These are phyloP conservation scores for Gymnoscelis rufifasciata DNA, from an alignment of 2,888 invertebrate genomes.

Conservation along the genomic window DNA sequence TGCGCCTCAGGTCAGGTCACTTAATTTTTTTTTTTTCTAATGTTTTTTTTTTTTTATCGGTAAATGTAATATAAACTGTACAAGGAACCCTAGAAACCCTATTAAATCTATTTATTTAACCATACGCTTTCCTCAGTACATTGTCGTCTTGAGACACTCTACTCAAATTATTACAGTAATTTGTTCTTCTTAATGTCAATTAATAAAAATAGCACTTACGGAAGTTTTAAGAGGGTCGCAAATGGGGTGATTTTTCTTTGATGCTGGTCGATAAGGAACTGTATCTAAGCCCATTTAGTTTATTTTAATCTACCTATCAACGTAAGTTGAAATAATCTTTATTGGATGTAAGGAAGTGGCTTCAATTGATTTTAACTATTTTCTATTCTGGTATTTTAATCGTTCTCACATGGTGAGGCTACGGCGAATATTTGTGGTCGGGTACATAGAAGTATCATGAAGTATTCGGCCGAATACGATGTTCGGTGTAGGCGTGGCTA, in stretches of 20 bases:
- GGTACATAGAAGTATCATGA: too few relatives aligned
- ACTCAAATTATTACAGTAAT: conserved; percentile 4
- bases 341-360: background rate
- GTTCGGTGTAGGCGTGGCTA: too few relatives aligned
- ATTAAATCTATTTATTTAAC: too few relatives aligned
- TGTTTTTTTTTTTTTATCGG: too few relatives aligned
- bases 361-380: background rate
- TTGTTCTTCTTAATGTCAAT: background rate
- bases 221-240: conserved; percentile 5
- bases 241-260: conserved; percentile 18
- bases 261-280: conserved; percentile 9
- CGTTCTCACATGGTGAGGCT: too few relatives aligned
- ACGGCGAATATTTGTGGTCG: too few relatives aligned
- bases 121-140: background rate
- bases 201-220: conserved; percentile 4
- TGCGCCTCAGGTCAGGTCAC: too few relatives aligned
- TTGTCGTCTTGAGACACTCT: background rate
- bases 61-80: too few relatives aligned
- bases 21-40: too few relatives aligned
- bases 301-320: background rate
- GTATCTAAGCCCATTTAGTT: conserved; percentile 10
- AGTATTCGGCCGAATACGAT: too few relatives aligned
- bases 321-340: conserved; percentile 1
- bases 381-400: too few relatives aligned
- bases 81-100: too few relatives aligned